phyloP scores from a whole-genome alignment of 2,888 invertebrate species.

The Gibbula magus region DNA sequence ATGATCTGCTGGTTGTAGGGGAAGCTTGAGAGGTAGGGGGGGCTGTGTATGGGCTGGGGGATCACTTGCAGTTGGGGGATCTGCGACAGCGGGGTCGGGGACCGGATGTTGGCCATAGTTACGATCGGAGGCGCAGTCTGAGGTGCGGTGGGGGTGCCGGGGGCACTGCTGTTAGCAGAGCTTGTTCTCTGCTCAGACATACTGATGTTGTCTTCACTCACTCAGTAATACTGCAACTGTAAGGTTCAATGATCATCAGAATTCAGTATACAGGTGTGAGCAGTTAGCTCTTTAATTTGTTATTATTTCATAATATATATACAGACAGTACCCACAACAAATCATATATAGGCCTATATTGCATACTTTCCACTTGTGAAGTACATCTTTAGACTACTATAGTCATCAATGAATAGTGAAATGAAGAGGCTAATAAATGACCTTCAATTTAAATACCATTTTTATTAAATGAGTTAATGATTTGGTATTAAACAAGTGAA shows the following conservation, averaged over 20 bases:
- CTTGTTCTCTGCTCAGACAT: slow-evolving; percentile 28
- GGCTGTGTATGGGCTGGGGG: slow-evolving; percentile 63
- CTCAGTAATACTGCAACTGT: neutral
- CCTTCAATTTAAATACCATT: too few relatives aligned
- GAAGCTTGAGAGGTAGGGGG: slow-evolving; percentile 63
- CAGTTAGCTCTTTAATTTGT: neutral
- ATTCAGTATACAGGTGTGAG: neutral
- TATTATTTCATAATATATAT: too few relatives aligned
- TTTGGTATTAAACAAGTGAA: too few relatives aligned
- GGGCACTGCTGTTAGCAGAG: slow-evolving; percentile 39
- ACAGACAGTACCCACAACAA: too few relatives aligned
- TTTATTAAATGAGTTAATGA: too few relatives aligned
- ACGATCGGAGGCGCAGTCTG: slow-evolving; percentile 50
- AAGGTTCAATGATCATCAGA: neutral
- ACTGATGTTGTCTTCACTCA: neutral
- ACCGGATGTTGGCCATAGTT: slow-evolving; percentile 53
- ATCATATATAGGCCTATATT: too few relatives aligned
- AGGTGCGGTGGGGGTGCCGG: slow-evolving; percentile 42
- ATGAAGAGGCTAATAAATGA: too few relatives aligned
- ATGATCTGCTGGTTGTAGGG: slow-evolving; percentile 61
- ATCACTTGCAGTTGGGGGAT: slow-evolving; percentile 67
- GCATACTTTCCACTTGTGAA: too few relatives aligned
- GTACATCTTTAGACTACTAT: too few relatives aligned
- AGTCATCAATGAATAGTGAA: too few relatives aligned
- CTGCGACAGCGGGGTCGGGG: slow-evolving; percentile 44